Evolutionary conservation across 2,888 invertebrate genomes (phyloP).

Genomic region (Acronicta psi): DNA sequence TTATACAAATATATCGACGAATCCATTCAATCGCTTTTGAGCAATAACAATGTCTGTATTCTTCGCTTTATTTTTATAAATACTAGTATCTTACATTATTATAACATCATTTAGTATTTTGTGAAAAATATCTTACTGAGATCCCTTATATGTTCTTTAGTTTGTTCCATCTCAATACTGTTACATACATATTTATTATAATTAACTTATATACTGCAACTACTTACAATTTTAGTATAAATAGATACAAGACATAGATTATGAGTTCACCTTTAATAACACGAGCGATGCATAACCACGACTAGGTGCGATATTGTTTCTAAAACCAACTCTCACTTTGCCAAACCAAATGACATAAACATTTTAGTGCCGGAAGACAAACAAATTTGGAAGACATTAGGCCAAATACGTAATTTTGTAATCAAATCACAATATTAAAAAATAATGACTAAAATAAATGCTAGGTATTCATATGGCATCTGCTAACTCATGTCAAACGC

Average conservation of each 20-base stretch:
- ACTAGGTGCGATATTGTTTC: slow-evolving; percentile 77
- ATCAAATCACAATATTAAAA: slow-evolving; percentile 47
- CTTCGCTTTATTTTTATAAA: slow-evolving; percentile 50
- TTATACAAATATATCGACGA: slow-evolving; percentile 57
- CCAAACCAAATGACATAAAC: slow-evolving; percentile 40
- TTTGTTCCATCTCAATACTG: slow-evolving; percentile 81
- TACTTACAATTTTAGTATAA: slow-evolving; percentile 61
- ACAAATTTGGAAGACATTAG: slow-evolving; percentile 76
- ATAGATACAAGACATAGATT: slow-evolving; percentile 83
- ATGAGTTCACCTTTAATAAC: slow-evolving; percentile 84
- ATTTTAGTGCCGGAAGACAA: slow-evolving; percentile 50
- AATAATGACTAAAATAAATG: slow-evolving; percentile 65
- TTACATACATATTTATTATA: slow-evolving; percentile 65
- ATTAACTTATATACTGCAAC: slow-evolving; percentile 58
- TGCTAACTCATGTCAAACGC: slow-evolving; percentile 44
- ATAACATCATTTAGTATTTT: slow-evolving; percentile 67
- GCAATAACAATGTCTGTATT: slow-evolving; percentile 32
- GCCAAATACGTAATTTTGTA: slow-evolving; percentile 56
- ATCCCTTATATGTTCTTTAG: slow-evolving; percentile 79
- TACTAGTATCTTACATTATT: slow-evolving; percentile 74
- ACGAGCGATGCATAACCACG: slow-evolving; percentile 76
- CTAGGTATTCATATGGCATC: slow-evolving; percentile 70
- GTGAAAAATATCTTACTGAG: slow-evolving; percentile 82
- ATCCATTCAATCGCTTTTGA: slow-evolving; percentile 60
- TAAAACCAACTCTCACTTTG: slow-evolving; percentile 49